Conservation (phyloP, 1,140 invertebrate species). For the Eurytemora carolleeae region DNA sequence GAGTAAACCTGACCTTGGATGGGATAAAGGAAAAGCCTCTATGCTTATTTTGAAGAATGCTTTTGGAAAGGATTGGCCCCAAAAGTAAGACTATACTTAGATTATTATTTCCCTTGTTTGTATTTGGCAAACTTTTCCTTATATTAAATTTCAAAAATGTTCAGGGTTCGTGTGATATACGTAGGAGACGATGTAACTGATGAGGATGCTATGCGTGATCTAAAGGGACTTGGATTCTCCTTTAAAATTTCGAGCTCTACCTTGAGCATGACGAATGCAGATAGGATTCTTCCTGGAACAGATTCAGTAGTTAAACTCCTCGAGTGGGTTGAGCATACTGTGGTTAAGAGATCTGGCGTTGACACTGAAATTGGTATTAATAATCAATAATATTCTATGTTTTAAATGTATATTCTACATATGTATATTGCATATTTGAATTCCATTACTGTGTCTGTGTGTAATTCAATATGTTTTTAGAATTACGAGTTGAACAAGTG, state of each 20-base stretch:
- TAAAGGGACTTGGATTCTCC: slow-evolving; percentile 52
- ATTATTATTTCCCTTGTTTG: slow-evolving; percentile 58
- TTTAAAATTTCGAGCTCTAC: slow-evolving; percentile 64
- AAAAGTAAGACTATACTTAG: slow-evolving; percentile 46
- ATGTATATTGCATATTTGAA: too few species aligned
- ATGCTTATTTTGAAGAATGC: slow-evolving; percentile 32
- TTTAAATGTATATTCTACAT: too few species aligned
- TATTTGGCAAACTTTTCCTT: slow-evolving; percentile 64
- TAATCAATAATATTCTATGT: too few species aligned
- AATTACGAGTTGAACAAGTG: too few species aligned
- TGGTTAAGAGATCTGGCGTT: too few species aligned
- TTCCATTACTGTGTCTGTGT: too few species aligned
- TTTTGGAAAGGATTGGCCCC: slow-evolving; percentile 40
- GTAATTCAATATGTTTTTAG: too few species aligned
- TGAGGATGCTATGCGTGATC: slow-evolving; percentile 70
- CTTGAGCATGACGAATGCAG: slow-evolving; percentile 63
- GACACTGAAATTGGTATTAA: too few species aligned
- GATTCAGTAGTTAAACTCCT: slow-evolving; percentile 68
- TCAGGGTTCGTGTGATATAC: slow-evolving; percentile 72
- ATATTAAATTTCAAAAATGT: slow-evolving; percentile 69
- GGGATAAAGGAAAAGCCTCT: slow-evolving; percentile 71
- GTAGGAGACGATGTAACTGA: slow-evolving; percentile 71
- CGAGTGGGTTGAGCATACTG: slow-evolving; percentile 64
- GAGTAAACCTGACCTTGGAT: too few species aligned
- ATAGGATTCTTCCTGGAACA: slow-evolving; percentile 57